A percentile compares a stretch with the other conserved stretches of the same genome.
Evolutionary conservation across 2,113 vertebrate genomes (phyloP).

Genomic region (Setophaga kirtlandii): DNA sequence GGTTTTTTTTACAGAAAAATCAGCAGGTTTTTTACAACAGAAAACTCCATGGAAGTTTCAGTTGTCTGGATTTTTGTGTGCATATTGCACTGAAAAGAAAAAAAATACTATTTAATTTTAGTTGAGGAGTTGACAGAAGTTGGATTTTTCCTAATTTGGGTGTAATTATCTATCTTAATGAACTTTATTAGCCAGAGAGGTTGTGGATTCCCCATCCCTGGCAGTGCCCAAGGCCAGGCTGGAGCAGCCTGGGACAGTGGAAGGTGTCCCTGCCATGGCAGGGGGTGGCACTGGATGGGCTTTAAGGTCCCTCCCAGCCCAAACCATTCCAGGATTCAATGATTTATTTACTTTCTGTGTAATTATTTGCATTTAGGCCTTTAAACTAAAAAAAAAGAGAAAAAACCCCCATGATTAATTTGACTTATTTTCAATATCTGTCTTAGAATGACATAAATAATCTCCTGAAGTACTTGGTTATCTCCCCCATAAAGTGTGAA

Average conservation of each 20-base stretch:
- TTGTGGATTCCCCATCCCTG: neutral
- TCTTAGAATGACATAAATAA: neutral
- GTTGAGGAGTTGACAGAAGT: neutral
- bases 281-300: fast-evolving
- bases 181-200: neutral
- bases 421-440: neutral
- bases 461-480: neutral
- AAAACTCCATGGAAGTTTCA: neutral
- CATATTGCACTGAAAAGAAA: neutral
- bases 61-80: neutral
- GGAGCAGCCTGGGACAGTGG: fast-evolving
- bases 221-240: neutral
- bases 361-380: neutral
- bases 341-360: neutral
- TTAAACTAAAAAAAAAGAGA: neutral
- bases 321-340: neutral
- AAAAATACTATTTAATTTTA: neutral
- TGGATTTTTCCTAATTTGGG: neutral
- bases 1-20: neutral
- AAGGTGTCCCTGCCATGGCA: neutral
- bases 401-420: neutral
- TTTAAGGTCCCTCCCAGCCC: neutral
- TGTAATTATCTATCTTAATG: neutral
- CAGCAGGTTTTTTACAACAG: neutral
- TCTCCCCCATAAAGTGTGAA: neutral